These are phyloP conservation scores for Tineola bisselliella DNA, from an alignment of 2,888 invertebrate species.

Conservation along the genomic window DNA sequence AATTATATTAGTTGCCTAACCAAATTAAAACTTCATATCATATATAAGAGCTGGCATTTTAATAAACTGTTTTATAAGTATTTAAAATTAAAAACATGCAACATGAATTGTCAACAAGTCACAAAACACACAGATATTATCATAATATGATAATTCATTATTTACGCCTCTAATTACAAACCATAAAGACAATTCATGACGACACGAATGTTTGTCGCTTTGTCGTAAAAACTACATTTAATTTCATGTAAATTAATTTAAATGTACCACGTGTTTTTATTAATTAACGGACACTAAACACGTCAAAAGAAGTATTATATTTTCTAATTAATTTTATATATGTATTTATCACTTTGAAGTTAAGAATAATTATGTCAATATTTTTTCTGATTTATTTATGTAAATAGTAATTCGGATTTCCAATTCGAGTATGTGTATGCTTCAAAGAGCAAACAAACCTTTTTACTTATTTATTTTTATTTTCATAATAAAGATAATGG, in stretches of 20 bases:
- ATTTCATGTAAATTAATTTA: background rate
- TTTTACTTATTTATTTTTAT: background rate
- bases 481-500: no score
- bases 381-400: background rate
- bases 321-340: background rate
- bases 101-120: no score
- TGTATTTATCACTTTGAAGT: background rate
- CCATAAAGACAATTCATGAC: slow-evolving; percentile 1
- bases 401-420: background rate
- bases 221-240: slow-evolving; percentile 9
- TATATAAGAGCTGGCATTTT: background rate
- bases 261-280: background rate
- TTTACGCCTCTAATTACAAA: background rate
- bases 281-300: background rate
- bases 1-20: background rate
- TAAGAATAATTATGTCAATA: background rate
- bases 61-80: background rate
- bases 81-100: background rate
- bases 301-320: background rate
- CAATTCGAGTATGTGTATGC: background rate
- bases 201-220: slow-evolving; percentile 2
- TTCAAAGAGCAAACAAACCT: background rate
- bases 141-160: background rate
- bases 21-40: background rate
- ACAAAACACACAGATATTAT: no score